Evolutionary conservation across 2,113 vertebrate genomes (phyloP).

Genomic region (Danio rerio): DNA sequence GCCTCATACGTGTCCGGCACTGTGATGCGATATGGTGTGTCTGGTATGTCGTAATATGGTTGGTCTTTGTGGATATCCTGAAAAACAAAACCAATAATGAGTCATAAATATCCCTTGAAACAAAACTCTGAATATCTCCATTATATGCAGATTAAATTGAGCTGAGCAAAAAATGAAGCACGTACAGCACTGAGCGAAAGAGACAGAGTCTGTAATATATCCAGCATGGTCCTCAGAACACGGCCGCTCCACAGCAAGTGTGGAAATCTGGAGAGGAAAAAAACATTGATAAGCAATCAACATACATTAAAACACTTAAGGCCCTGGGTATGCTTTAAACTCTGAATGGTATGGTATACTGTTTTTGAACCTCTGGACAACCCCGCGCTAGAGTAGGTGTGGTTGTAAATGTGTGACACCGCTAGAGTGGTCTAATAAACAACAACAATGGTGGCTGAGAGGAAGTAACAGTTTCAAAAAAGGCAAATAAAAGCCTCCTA

Average conservation of each 20-base stretch:
- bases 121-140: neutral
- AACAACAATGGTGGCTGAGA: too few species aligned
- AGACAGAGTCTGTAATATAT: slow-evolving; percentile 96
- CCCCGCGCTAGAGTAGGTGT: too few species aligned
- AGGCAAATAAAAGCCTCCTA: too few species aligned
- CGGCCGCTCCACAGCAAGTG: slow-evolving; percentile 97
- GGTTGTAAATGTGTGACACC: too few species aligned
- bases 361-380: too few species aligned
- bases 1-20: slow-evolving; percentile 95
- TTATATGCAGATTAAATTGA: neutral
- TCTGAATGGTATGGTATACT: too few species aligned
- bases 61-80: slow-evolving; percentile 99
- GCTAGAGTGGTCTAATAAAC: too few species aligned
- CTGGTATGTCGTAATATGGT: slow-evolving; percentile 96
- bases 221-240: slow-evolving; percentile 96
- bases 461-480: too few species aligned
- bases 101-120: neutral
- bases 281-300: neutral
- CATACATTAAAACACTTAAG: neutral
- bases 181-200: slow-evolving; percentile 94
- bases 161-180: slow-evolving; percentile 30
- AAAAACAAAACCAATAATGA: slow-evolving; percentile 32
- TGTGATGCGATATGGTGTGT: slow-evolving; percentile 93
- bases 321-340: too few species aligned
- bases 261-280: slow-evolving; percentile 82